phyloP scores from a whole-genome alignment of 2,888 invertebrate genomes.

The Andrena marginata region DNA sequence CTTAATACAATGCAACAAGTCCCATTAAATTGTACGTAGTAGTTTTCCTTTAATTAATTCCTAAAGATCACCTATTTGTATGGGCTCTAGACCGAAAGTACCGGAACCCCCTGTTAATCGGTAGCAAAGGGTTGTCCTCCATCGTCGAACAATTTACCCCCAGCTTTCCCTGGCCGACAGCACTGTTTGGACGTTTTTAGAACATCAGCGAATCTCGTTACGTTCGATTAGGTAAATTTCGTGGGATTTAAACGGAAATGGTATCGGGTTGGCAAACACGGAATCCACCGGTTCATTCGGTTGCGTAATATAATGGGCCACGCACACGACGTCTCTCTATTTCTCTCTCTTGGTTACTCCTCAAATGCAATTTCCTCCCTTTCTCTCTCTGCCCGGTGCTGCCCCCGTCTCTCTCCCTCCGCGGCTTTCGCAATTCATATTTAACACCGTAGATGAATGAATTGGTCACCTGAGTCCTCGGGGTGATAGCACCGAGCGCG shows the following conservation, averaged over 20 bases:
- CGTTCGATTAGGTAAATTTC: conserved; percentile 31
- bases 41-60: too few relatives aligned
- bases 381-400: neutral
- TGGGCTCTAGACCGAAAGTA: too few relatives aligned
- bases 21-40: too few relatives aligned
- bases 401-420: neutral
- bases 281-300: conserved; percentile 56
- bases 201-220: neutral
- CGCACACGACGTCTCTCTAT: conserved; percentile 45
- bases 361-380: neutral
- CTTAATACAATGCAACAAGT: too few relatives aligned
- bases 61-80: too few relatives aligned
- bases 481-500: neutral
- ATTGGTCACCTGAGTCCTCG: conserved; percentile 44
- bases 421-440: conserved; percentile 55
- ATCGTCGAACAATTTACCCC: neutral
- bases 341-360: conserved; percentile 1
- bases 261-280: conserved; percentile 23
- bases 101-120: too few relatives aligned
- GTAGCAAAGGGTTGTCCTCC: too few relatives aligned
- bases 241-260: conserved; percentile 38
- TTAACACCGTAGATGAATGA: conserved; percentile 47
- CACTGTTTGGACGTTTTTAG: neutral
- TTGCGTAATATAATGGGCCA: conserved; percentile 62
- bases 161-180: too few relatives aligned